A percentile compares a stretch with the other conserved stretches of the same genome.
phyloP scores from a whole-genome alignment of 2,888 invertebrate species.

The Antheraea yamamai region DNA sequence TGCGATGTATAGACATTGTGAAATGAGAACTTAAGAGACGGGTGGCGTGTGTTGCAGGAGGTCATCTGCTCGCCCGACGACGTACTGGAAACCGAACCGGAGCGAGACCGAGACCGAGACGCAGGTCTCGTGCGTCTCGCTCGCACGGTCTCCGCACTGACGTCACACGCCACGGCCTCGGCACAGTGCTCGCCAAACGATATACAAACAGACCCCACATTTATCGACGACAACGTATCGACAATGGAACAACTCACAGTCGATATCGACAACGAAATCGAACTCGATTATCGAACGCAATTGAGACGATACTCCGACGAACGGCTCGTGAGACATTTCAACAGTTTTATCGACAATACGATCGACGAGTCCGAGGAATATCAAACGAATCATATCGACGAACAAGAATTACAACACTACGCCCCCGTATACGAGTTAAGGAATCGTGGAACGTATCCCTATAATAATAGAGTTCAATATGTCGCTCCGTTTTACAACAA shows the following conservation, averaged over 20 bases:
- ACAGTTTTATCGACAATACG: slow-evolving; percentile 63
- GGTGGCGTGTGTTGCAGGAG: slow-evolving; percentile 86
- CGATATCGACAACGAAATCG: slow-evolving; percentile 44
- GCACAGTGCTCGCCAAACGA: slow-evolving; percentile 73
- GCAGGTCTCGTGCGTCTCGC: slow-evolving; percentile 55
- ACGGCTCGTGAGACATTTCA: slow-evolving; percentile 40
- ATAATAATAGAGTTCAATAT: slow-evolving; percentile 70
- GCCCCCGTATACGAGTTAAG: slow-evolving; percentile 68
- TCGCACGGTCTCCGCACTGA: slow-evolving; percentile 58
- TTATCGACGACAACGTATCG: slow-evolving; percentile 59
- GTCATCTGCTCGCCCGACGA: slow-evolving; percentile 84
- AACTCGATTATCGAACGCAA: slow-evolving; percentile 60
- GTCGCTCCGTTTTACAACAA: slow-evolving; percentile 70
- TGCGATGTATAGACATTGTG: slow-evolving; percentile 41
- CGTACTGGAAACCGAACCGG: slow-evolving; percentile 71
- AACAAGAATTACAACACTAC: slow-evolving; percentile 44
- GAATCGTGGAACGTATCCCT: slow-evolving; percentile 72
- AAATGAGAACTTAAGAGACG: slow-evolving; percentile 65
- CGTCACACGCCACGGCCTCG: slow-evolving; percentile 69
- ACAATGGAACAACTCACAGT: slow-evolving; percentile 35
- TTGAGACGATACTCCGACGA: slow-evolving; percentile 62
- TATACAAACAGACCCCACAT: slow-evolving; percentile 55
- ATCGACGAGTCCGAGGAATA: slow-evolving; percentile 73
- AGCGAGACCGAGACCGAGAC: slow-evolving; percentile 45
- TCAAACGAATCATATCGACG: slow-evolving; percentile 54